Evolutionary conservation across 1,140 invertebrate species (phyloP).

Genomic region (Brachionus rotundiformis): DNA sequence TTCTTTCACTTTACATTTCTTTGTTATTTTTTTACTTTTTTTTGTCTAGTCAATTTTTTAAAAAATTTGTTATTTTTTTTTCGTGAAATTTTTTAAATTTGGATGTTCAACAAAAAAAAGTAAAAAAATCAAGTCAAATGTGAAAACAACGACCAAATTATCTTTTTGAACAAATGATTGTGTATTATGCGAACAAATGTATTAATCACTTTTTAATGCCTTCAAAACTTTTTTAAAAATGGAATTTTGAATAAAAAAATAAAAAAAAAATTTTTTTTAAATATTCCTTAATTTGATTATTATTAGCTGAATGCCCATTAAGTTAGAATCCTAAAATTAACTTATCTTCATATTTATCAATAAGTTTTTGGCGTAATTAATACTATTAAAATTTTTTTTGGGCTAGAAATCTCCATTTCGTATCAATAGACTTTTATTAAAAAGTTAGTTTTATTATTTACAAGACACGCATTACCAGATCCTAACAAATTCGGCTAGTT

Average conservation of each 20-base stretch:
- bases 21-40: slow-evolving; percentile 28
- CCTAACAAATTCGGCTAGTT: too few relatives aligned
- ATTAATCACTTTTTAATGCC: slow-evolving; percentile 39
- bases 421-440: too few relatives aligned
- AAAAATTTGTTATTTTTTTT: slow-evolving; percentile 25
- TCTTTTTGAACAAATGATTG: background rate
- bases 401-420: too few relatives aligned
- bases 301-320: too few relatives aligned
- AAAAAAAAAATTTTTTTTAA: background rate
- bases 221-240: slow-evolving; percentile 41
- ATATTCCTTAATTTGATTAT: background rate
- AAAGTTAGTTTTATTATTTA: too few relatives aligned
- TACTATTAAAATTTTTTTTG: too few relatives aligned
- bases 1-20: background rate
- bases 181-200: slow-evolving; percentile 33
- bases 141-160: background rate
- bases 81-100: slow-evolving; percentile 36
- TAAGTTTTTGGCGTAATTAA: too few relatives aligned
- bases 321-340: too few relatives aligned
- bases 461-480: too few relatives aligned
- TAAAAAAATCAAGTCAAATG: slow-evolving; percentile 27
- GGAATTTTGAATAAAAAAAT: slow-evolving; percentile 46
- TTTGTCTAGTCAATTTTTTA: slow-evolving; percentile 34
- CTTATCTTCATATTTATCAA: too few relatives aligned
- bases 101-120: background rate